Evolutionary conservation across 2,888 invertebrate genomes (phyloP), one percentile per base, ranked within the genome.

Genomic region (Acronicta alni): DNA sequence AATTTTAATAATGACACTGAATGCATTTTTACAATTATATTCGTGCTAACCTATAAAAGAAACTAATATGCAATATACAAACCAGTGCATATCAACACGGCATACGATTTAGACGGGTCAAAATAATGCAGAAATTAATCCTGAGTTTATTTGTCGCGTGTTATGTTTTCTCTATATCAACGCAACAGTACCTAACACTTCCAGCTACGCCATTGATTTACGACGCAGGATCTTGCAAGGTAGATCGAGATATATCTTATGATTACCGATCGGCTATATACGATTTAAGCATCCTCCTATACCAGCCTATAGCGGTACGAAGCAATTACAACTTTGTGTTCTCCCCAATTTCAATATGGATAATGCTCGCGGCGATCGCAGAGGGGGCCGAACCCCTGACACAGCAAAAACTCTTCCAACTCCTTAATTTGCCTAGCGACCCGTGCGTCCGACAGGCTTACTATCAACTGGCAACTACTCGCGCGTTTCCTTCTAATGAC

Each of bases 341-440:
- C 20, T 62, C 75, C 1, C 44, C 62, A n/a, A 15, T 17, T 17
- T 68, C 75, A 0, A 43, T 59, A 35, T 77, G 76, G 76, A 47
- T 56, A 23, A 58, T 57, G 5, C 41, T 76, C 16, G 64, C 76
- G 0, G 75, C 75, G 0, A 46, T 76, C 7, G 72, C 79, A 17
- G 77, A 78, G 54, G 72, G 77, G 0, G 41, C 72, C 0, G 64
- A 73, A 12, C 65, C 65, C 3, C 3, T 15, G 6, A 51, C 60
- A 10, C 71, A 72, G 23, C 39, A 68, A 6, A 66, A 78, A 46
- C 41, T 82, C 4, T 68, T 76, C 44, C 38, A 49, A n/a, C 15
- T 80, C 12, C 62, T 82, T 7, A 51, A 39, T 10, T 55, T 81
- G 2, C 81, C 81, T 5, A 57, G 70, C 6, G 76, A 79, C 8